phyloP scores from a whole-genome alignment of 2,113 vertebrate genomes.

The Hiodon alosoides region DNA sequence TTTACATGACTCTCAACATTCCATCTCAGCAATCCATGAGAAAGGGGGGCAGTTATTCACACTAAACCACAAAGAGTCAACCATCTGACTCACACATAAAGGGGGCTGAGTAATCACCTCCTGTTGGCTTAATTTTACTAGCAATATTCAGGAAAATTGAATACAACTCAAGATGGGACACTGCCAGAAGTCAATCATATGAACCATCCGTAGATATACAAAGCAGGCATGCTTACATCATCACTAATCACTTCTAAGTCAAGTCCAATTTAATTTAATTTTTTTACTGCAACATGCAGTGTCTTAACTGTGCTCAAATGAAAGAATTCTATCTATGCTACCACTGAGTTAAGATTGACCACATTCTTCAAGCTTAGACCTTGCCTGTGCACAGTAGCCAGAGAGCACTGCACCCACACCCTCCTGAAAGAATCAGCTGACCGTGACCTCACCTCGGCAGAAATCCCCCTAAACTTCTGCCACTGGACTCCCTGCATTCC shows the following conservation, averaged over 20 bases:
- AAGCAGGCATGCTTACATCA: constrained; percentile 36
- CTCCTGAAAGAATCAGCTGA: constrained; percentile 47
- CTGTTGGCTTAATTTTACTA: constrained; percentile 45
- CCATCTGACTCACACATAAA: constrained; percentile 53
- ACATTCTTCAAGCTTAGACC: background rate
- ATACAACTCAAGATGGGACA: constrained; percentile 34
- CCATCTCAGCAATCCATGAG: background rate
- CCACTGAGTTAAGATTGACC: background rate
- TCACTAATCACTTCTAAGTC: constrained; percentile 47
- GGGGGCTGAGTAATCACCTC: constrained; percentile 60
- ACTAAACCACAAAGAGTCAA: constrained; percentile 47
- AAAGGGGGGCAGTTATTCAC: constrained; percentile 49
- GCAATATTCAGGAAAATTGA: constrained; percentile 26
- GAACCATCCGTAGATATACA: constrained; percentile 27
- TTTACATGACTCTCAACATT: constrained; percentile 27
- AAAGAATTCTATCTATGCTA: background rate
- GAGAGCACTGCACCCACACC: constrained; percentile 36
- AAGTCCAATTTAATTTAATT: constrained; percentile 23
- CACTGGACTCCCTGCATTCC: constrained; percentile 51
- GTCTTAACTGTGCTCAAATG: background rate
- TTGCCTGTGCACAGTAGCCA: background rate
- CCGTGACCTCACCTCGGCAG: constrained; percentile 66
- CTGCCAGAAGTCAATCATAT: background rate
- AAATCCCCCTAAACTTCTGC: constrained; percentile 53
- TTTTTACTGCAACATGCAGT: constrained; percentile 17